Conservation (phyloP, 2,113 vertebrate genomes). For the Mastomys coucha region DNA sequence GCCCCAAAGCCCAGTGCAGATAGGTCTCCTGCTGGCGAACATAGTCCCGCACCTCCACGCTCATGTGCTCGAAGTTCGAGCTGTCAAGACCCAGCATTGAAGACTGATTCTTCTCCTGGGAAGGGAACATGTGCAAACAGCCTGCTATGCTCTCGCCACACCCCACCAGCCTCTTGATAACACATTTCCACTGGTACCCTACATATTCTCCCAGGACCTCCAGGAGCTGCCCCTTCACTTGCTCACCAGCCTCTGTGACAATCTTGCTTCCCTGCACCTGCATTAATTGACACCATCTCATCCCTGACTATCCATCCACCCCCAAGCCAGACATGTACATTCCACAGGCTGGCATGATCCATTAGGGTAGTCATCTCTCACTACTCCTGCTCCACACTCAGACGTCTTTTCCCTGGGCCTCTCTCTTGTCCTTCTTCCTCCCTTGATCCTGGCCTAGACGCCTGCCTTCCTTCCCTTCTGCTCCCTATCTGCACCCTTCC, state of each 20-base stretch:
- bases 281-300: not conserved
- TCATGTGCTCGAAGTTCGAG: slow-evolving; percentile 76
- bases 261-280: not conserved
- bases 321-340: not conserved
- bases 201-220: not conserved
- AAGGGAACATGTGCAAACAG: accelerated
- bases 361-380: not conserved
- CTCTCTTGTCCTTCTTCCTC: not conserved
- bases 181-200: accelerated
- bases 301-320: not conserved
- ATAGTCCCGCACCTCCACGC: slow-evolving; percentile 79
- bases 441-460: not conserved
- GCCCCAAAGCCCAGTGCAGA: slow-evolving; percentile 71
- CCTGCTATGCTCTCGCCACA: not conserved
- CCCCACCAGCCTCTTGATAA: not conserved
- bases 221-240: not conserved
- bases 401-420: not conserved
- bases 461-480: not conserved
- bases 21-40: slow-evolving; percentile 70
- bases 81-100: slow-evolving; percentile 79
- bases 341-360: accelerated
- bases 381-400: not conserved
- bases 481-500: not conserved
- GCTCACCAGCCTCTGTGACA: not conserved
- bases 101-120: slow-evolving; percentile 82